A percentile compares a stretch with the other conserved stretches of the same genome.
phyloP scores from a whole-genome alignment of 2,113 vertebrate genomes.

The Nycticorax nycticorax region DNA sequence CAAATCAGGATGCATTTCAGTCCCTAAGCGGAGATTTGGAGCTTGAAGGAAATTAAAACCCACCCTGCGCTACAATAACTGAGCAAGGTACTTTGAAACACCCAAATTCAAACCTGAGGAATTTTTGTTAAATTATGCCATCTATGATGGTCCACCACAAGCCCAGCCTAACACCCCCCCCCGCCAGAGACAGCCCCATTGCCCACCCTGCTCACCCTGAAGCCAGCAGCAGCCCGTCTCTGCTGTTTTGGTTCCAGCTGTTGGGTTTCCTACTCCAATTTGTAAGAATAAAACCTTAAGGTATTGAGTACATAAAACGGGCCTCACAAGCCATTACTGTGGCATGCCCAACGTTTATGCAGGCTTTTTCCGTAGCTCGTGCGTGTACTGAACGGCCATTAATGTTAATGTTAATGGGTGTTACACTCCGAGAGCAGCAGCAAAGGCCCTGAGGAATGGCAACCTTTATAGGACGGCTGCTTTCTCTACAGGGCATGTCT shows the following conservation, averaged over 20 bases:
- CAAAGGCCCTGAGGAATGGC: not conserved
- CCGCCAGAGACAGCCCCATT: not conserved
- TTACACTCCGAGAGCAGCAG: not conserved
- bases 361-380: not conserved
- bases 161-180: too few species aligned
- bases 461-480: not conserved
- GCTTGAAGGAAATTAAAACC: not conserved
- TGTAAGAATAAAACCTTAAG: not conserved
- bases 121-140: not conserved
- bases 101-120: not conserved
- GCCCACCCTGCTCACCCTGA: accelerated
- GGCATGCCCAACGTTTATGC: not conserved
- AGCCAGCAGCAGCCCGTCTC: not conserved
- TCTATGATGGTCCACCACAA: not conserved
- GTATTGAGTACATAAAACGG: not conserved
- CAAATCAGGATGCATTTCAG: not conserved
- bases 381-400: not conserved
- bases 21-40: not conserved
- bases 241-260: not conserved
- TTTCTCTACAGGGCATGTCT: not conserved
- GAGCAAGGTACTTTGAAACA: not conserved
- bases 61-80: not conserved
- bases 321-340: not conserved
- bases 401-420: not conserved
- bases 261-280: not conserved